Evolutionary conservation across 2,113 vertebrate genomes (phyloP).

Genomic region (Macroglossus sobrinus): DNA sequence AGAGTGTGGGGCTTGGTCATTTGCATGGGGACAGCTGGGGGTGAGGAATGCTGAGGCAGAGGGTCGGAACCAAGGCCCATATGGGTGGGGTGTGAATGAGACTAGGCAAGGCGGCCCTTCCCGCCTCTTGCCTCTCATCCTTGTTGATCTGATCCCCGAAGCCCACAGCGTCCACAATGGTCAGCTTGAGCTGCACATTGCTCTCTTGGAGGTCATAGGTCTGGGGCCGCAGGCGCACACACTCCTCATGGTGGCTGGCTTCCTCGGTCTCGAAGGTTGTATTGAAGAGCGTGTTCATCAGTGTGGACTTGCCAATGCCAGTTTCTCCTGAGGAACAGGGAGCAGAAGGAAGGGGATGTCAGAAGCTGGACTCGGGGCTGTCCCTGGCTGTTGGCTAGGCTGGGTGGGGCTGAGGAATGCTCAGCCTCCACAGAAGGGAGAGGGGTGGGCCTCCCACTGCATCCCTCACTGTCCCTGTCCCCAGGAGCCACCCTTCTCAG

Average conservation of each 20-base stretch:
- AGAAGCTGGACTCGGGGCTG: neutral
- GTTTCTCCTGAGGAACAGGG: conserved; percentile 89
- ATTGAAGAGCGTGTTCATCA: conserved; percentile 99
- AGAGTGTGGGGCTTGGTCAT: neutral
- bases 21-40: neutral
- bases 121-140: conserved; percentile 92
- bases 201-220: conserved; percentile 96
- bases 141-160: conserved; percentile 99
- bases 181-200: conserved; percentile 96
- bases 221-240: conserved; percentile 91
- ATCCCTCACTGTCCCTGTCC: neutral
- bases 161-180: conserved; percentile 95
- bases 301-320: conserved; percentile 96
- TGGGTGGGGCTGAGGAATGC: neutral
- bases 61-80: neutral
- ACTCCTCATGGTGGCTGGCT: conserved; percentile 94
- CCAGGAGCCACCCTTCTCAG: neutral
- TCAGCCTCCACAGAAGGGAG: neutral
- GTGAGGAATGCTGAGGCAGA: neutral
- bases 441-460: neutral
- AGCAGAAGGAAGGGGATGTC: too few species aligned
- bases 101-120: neutral
- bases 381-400: neutral
- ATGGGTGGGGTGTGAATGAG: neutral
- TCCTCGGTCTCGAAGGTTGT: conserved; percentile 98